Base-by-base conservation (phyloP, 1,140 invertebrate species). In the Pseudachorutes palmiensis region DNA sequence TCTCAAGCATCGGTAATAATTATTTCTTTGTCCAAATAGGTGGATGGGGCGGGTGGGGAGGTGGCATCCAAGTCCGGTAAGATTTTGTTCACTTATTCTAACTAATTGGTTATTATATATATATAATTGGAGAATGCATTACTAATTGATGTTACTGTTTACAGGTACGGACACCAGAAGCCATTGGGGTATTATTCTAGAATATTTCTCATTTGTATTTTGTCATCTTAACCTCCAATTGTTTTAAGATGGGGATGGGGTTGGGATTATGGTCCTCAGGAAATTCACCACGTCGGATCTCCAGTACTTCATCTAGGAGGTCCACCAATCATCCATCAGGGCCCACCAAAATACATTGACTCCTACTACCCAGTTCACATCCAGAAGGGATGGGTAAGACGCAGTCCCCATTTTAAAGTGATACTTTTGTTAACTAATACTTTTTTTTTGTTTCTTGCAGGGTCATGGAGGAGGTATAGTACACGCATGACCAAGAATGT, bases 361-460 rank as follows among this genome's bases (percentile, higher is more conserved):
- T 12, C 29, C 59, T 61, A 61, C 59, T 61, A 61, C 30, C 32
- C 29, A 32, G 59, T 61, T 26, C 5, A 5, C 29, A 30, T 36
- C 24, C 59, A 61, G 30, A 61, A 61, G 26, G 59, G 59, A 36
- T 61, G 59, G 59, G 59, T 30, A 32, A 36, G 36, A 41, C 36
- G 24, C 12, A 55, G 24, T 19, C 51, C 5, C 9, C 5, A 55
- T 55, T 55, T 55, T 61, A 30, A 61, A 30, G 59, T n/a, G n/a
- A 22, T 9, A 12, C n/a, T 58, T 58, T 58, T 58, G 5, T 22
- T 12, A 58, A 29, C 24, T 29, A 5, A 58, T n/a, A n/a, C n/a
- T n/a, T n/a, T n/a, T n/a, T n/a, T 29, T 58, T 58, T 58, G 5
- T 12, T 58, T 58, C 22, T 22, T 58, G 5, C 59, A 61, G 29